These are phyloP conservation scores for Drosophila tripunctata DNA, from an alignment of 2,888 invertebrate genomes.

Conservation along the genomic window DNA sequence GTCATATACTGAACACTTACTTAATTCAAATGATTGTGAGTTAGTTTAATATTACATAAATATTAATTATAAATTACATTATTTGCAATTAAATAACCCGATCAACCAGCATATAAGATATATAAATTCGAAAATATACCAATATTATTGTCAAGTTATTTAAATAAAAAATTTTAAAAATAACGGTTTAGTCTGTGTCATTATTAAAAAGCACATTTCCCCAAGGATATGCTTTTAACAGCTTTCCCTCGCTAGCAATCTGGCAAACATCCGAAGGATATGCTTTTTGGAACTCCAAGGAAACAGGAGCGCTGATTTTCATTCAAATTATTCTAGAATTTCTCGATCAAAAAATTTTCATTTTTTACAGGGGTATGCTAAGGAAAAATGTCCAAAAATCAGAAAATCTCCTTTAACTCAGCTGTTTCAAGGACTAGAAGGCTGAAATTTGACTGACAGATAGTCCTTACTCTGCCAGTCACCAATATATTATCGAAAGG, in stretches of 20 bases:
- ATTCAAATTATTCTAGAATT: background rate
- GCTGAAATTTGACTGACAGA: background rate
- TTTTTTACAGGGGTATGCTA: background rate
- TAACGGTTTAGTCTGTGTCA: background rate
- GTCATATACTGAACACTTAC: conserved; percentile 57
- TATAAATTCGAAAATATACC: conserved; percentile 43
- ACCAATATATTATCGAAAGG: background rate
- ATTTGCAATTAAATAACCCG: conserved; percentile 75
- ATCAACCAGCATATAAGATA: conserved; percentile 73
- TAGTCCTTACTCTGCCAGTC: background rate
- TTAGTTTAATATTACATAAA: conserved; percentile 78
- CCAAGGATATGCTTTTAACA: background rate
- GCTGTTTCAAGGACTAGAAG: background rate
- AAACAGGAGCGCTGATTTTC: background rate
- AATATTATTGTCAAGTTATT: conserved; percentile 77
- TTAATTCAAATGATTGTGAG: conserved; percentile 79
- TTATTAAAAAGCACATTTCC: too few species aligned
- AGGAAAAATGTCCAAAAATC: background rate
- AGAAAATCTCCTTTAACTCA: background rate
- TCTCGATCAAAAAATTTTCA: background rate
- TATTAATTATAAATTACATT: conserved; percentile 77
- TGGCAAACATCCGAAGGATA: background rate
- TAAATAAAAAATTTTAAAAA: conserved; percentile 63
- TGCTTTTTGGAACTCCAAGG: background rate
- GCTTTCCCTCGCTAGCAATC: background rate